phyloP scores from a whole-genome alignment of 2,113 vertebrate genomes.

The Stomatorhinus ivindoensis region DNA sequence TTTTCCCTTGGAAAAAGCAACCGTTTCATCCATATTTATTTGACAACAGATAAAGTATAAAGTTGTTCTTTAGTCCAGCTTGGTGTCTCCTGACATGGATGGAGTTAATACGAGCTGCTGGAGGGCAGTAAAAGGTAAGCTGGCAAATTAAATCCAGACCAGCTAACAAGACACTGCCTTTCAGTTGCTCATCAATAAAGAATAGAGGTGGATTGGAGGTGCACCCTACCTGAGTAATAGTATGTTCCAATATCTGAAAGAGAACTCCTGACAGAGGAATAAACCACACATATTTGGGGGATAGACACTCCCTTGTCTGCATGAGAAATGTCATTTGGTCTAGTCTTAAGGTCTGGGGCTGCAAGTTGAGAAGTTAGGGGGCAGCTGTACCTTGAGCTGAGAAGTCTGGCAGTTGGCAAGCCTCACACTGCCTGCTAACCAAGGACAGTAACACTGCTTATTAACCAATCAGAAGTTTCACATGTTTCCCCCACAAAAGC shows the following conservation, averaged over 20 bases:
- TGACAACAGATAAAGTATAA: background rate
- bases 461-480: conserved; percentile 31
- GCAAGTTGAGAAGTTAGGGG: conserved; percentile 53
- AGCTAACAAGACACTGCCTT: conserved; percentile 75
- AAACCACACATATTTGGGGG: background rate
- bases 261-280: background rate
- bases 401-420: conserved; percentile 68
- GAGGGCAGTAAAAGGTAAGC: conserved; percentile 60
- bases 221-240: background rate
- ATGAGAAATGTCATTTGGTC: background rate
- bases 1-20: background rate
- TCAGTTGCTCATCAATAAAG: conserved; percentile 44
- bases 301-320: background rate
- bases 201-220: conserved; percentile 10
- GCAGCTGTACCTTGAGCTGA: conserved; percentile 59
- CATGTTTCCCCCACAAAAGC: background rate
- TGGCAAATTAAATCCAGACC: conserved; percentile 48
- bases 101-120: conserved; percentile 27
- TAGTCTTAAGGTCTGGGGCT: conserved; percentile 15
- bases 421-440: conserved; percentile 72
- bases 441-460: conserved; percentile 70
- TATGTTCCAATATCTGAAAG: background rate
- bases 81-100: background rate
- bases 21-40: background rate
- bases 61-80: background rate